A percentile compares a stretch with the other conserved stretches of the same genome.
phyloP scores from a whole-genome alignment of 2,888 invertebrate genomes.

The Heliconius ismenius region DNA sequence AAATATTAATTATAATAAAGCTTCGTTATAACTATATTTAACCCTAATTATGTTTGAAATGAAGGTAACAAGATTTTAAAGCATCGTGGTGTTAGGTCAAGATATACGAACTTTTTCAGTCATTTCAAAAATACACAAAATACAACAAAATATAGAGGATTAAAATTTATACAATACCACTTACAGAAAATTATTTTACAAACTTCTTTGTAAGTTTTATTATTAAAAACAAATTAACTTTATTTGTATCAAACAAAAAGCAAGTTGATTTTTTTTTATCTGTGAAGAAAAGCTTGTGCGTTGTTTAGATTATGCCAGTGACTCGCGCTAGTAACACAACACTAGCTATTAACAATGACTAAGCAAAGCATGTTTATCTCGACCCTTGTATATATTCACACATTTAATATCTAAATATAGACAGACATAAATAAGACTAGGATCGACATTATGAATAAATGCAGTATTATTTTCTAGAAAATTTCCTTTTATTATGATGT shows the following conservation, averaged over 20 bases:
- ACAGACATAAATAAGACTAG: slow-evolving; percentile 46
- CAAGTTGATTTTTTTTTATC: slow-evolving; percentile 45
- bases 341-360: slow-evolving; percentile 38
- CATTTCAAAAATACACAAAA: slow-evolving; percentile 24
- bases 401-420: slow-evolving; percentile 40
- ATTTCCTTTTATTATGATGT: slow-evolving; percentile 22
- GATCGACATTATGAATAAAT: slow-evolving; percentile 33
- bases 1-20: slow-evolving; percentile 54
- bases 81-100: slow-evolving; percentile 46
- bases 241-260: slow-evolving; percentile 41
- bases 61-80: slow-evolving; percentile 50
- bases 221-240: neutral
- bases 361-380: slow-evolving; percentile 48
- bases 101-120: slow-evolving; percentile 47
- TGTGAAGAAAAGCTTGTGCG: slow-evolving; percentile 22
- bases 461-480: slow-evolving; percentile 18
- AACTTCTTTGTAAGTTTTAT: neutral
- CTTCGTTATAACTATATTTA: slow-evolving; percentile 46
- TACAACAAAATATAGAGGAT: neutral
- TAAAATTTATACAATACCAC: neutral
- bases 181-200: neutral
- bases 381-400: slow-evolving; percentile 43
- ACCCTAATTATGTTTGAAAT: slow-evolving; percentile 40
- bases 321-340: slow-evolving; percentile 33
- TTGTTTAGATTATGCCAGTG: slow-evolving; percentile 28